These are phyloP conservation scores for Coilia nasus DNA, from an alignment of 2,797 vertebrate species.

Conservation along the genomic window DNA sequence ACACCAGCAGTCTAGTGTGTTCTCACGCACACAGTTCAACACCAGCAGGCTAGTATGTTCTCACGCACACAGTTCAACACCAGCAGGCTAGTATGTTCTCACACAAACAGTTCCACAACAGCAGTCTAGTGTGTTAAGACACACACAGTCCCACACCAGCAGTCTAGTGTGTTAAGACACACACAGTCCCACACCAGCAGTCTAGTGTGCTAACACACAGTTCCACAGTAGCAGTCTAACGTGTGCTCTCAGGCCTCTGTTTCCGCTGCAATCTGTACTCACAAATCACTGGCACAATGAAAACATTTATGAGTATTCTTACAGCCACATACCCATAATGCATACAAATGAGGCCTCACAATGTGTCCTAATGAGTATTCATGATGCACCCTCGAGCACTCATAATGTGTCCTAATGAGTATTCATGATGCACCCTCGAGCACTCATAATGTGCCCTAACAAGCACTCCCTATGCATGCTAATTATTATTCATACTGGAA, in stretches of 20 bases:
- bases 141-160: not conserved
- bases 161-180: not conserved
- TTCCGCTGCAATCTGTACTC: not conserved
- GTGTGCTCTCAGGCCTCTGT: not conserved
- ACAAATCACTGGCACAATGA: not conserved
- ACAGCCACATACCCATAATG: not conserved
- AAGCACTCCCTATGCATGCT: not conserved
- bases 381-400: not conserved
- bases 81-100: not conserved
- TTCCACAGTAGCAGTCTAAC: not conserved
- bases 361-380: not conserved
- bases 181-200: not conserved
- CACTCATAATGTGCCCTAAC: not conserved
- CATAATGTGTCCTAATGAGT: not conserved
- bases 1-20: no score
- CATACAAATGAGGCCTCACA: not conserved
- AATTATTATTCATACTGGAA: not conserved
- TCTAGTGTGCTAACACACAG: not conserved
- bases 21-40: not conserved
- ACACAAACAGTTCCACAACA: not conserved
- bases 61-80: not conserved
- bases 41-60: no score
- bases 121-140: not conserved
- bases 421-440: not conserved
- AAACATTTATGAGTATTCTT: conserved; percentile 4